Conservation (phyloP, 2,797 vertebrate species). For the Phoxinus dragarum region DNA sequence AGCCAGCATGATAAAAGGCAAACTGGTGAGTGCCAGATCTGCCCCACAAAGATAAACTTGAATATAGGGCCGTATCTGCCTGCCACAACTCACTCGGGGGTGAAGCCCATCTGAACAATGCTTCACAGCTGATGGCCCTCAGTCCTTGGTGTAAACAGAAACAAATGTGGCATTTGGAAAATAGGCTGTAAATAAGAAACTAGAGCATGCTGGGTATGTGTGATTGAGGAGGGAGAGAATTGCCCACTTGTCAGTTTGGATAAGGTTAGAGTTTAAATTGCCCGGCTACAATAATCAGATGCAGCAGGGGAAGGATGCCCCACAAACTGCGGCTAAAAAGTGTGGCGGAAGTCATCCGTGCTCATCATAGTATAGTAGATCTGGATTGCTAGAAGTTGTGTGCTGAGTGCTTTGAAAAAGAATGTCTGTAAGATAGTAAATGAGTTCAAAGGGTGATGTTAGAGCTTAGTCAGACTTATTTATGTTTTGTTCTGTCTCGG, state of each 20-base stretch:
- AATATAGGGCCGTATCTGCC: neutral
- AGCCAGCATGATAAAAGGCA: slow-evolving; percentile 33
- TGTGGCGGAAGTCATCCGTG: slow-evolving; percentile 6
- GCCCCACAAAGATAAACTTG: slow-evolving; percentile 30
- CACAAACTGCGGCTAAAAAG: slow-evolving; percentile 11
- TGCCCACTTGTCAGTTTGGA: slow-evolving; percentile 75
- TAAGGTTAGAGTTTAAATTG: slow-evolving; percentile 74
- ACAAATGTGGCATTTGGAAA: slow-evolving; percentile 77
- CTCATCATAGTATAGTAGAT: neutral
- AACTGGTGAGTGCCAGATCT: slow-evolving; percentile 24
- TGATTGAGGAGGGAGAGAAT: slow-evolving; percentile 68
- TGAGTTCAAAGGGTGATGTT: slow-evolving; percentile 28
- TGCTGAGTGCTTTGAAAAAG: neutral
- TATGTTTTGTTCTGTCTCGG: slow-evolving; percentile 39
- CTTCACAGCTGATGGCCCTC: slow-evolving; percentile 45
- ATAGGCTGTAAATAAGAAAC: slow-evolving; percentile 69
- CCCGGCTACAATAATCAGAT: slow-evolving; percentile 69
- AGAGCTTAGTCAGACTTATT: slow-evolving; percentile 58
- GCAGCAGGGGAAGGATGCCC: slow-evolving; percentile 56
- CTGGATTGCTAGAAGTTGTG: neutral
- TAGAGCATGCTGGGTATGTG: slow-evolving; percentile 61
- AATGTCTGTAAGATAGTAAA: slow-evolving; percentile 30
- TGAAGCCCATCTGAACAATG: slow-evolving; percentile 45
- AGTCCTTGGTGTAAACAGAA: slow-evolving; percentile 65
- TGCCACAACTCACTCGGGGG: slow-evolving; percentile 10